Conservation (phyloP, 2,113 vertebrate genomes). For the Cisticola juncidis region DNA sequence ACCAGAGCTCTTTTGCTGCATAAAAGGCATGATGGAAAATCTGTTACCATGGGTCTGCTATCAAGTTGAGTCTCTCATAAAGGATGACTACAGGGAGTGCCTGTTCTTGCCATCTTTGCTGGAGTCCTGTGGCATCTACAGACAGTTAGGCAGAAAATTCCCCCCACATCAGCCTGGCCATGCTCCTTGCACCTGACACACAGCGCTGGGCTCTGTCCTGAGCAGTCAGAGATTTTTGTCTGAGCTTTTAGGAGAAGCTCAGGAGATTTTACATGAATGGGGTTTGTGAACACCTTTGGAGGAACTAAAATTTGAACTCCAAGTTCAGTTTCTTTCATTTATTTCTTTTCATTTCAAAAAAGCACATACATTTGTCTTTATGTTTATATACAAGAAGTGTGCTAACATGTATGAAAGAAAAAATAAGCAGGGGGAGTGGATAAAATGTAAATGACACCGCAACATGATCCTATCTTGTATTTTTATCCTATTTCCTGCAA, state of each 20-base stretch:
- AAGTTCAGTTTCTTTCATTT: background rate
- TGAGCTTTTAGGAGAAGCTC: background rate
- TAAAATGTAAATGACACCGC: background rate
- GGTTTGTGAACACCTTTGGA: background rate
- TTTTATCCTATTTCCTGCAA: background rate
- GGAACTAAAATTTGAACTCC: background rate
- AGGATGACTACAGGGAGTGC: background rate
- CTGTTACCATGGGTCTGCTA: background rate
- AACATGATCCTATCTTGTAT: background rate
- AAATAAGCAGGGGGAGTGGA: background rate
- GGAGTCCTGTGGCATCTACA: background rate
- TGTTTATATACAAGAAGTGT: fast-evolving
- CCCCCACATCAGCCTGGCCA: background rate
- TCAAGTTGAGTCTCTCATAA: background rate
- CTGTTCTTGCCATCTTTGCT: background rate
- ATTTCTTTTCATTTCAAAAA: background rate
- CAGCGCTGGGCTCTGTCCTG: background rate
- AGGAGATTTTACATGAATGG: background rate
- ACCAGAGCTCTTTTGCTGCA: background rate
- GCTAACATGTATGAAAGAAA: background rate
- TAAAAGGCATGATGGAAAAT: background rate
- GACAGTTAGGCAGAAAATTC: background rate
- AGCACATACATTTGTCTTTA: background rate
- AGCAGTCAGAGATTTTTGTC: background rate
- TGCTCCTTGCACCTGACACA: background rate